Evolutionary conservation across 1,140 invertebrate species (phyloP), one percentile per base, ranked within the genome.

Genomic region (Panulirus ornatus): DNA sequence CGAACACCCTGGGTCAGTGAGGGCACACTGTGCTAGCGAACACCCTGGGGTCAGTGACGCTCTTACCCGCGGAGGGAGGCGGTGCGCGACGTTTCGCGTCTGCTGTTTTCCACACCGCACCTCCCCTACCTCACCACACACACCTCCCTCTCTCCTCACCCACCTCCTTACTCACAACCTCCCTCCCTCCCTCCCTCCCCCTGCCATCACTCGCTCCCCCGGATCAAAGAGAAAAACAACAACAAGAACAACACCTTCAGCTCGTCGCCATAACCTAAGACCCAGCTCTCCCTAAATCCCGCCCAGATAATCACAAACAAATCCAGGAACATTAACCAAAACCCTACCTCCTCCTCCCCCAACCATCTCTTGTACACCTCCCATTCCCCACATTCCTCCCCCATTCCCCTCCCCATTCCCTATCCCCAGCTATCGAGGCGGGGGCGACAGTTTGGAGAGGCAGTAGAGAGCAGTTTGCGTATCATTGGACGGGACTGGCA

Each of bases 371-470:
- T 30, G 16, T 8, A 1, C 1, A 1, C 8, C n/a, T 73, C 71
- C 11, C 34, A 16, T 2, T 73, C 71, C 71, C 34, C 71, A 0
- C 30, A 16, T 9, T 73, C 34, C 1, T 73, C 34, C 34, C 8
- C 8, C 70, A 2, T 73, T 34, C 8, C 8, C 38, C 30, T 36
- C 73, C 36, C 73, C 22, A 22, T 19, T 11, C n/a, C 73, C 38
- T 22, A 30, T 75, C 34, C 5, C 73, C 36, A 8, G 27, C 73
- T 75, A 22, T 14, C 34, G 34, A n/a, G 14, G n/a, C 38, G 27
- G 34, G 71, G n/a, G 71, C 9, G 34, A 75, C 16, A 75, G 71
- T 38, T 42, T n/a, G 73, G n/a, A n/a, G 73, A 76, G 42, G 42
- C 19, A 16, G 38, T 76, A 1, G 19, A 1, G 19, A 76, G 73